Evolutionary conservation across 2,888 invertebrate genomes (phyloP).

Genomic region (Leptopilina syphax): DNA sequence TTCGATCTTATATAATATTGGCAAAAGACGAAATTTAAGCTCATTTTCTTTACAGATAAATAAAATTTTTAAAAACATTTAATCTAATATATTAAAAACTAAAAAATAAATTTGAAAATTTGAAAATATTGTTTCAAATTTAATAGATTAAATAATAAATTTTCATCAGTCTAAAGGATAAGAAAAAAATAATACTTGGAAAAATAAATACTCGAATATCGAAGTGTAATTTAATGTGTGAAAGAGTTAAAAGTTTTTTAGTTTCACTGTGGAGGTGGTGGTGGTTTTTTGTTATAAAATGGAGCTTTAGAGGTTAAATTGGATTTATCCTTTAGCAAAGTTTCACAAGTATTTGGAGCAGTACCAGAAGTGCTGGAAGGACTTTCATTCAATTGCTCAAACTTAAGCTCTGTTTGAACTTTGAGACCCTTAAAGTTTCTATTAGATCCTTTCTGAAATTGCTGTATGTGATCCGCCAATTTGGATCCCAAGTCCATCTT

Average conservation of each 20-base stretch:
- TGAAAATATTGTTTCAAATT: too few relatives aligned
- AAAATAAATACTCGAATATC: constrained; percentile 11
- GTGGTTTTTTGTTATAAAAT: constrained; percentile 73
- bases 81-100: too few relatives aligned
- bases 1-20: constrained; percentile 1
- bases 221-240: not conserved
- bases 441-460: constrained; percentile 63
- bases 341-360: constrained; percentile 56
- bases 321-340: constrained; percentile 41
- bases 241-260: not conserved
- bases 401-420: constrained; percentile 65
- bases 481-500: constrained; percentile 63
- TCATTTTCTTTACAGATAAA: too few relatives aligned
- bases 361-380: constrained; percentile 57
- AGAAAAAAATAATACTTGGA: not conserved
- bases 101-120: too few relatives aligned
- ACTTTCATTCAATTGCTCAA: constrained; percentile 67
- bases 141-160: too few relatives aligned
- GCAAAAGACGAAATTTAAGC: too few relatives aligned
- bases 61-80: too few relatives aligned
- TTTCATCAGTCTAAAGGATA: not conserved
- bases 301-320: constrained; percentile 50
- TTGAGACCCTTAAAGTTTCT: constrained; percentile 70
- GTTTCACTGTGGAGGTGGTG: constrained; percentile 67
- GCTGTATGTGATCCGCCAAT: constrained; percentile 66